phyloP scores from a whole-genome alignment of 2,888 invertebrate species.

The Lasioglossum figueresi region DNA sequence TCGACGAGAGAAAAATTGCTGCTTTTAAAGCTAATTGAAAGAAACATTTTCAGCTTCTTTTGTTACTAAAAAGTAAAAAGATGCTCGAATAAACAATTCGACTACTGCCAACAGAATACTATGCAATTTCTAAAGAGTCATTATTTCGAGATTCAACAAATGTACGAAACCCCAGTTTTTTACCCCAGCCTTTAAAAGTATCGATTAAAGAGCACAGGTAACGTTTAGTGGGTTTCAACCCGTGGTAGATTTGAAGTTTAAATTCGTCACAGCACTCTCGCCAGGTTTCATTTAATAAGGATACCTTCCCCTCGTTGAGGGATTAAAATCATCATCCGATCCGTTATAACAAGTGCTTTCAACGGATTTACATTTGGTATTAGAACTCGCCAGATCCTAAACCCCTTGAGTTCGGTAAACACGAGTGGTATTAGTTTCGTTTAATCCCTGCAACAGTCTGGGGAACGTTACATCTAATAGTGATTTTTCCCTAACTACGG shows the following conservation, averaged over 20 bases:
- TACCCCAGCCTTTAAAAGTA: background rate
- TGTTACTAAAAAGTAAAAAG: background rate
- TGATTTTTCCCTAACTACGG: background rate
- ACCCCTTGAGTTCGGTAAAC: background rate
- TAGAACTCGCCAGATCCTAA: background rate
- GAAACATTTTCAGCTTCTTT: background rate
- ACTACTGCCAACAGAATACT: background rate
- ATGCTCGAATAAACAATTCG: background rate
- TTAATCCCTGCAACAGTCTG: background rate
- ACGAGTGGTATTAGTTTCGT: background rate
- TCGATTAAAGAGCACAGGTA: background rate
- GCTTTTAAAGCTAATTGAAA: background rate
- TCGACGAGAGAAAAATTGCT: background rate
- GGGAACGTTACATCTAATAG: background rate
- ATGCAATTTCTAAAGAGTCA: background rate
- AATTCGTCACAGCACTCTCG: background rate
- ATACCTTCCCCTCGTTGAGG: background rate
- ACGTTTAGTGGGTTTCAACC: background rate
- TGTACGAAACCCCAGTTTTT: background rate
- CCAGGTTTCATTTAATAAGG: background rate
- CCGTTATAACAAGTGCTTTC: background rate
- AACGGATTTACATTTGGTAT: slow-evolving; percentile 7
- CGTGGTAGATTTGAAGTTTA: background rate
- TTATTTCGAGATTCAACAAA: background rate
- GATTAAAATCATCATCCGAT: background rate